Conservation (phyloP, 2,888 invertebrate species). For the Drosophila yooni region DNA sequence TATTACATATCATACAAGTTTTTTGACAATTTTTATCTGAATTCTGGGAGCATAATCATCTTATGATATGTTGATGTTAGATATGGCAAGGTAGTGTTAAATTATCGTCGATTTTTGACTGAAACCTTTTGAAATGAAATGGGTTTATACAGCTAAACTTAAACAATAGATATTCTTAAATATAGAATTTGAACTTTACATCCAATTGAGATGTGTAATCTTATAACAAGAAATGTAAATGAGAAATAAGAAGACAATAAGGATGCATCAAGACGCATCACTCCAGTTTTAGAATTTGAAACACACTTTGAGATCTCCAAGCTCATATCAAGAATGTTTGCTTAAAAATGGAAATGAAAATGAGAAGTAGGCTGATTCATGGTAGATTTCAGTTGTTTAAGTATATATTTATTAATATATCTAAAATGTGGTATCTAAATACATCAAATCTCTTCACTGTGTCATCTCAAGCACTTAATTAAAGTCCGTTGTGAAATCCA, state of each 20-base stretch:
- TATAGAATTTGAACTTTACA: neutral
- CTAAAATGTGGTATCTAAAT: neutral
- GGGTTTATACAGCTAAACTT: no score
- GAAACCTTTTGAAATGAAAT: neutral
- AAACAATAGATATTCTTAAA: neutral
- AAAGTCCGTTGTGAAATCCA: conserved; percentile 5
- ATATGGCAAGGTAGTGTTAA: neutral
- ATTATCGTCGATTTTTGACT: neutral
- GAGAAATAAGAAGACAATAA: neutral
- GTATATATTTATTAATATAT: neutral
- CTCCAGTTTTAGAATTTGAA: neutral
- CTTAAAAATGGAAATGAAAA: neutral
- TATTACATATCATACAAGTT: no score
- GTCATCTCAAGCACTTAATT: conserved; percentile 7
- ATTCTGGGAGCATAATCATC: no score
- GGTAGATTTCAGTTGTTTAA: neutral
- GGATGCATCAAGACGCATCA: neutral
- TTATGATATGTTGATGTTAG: no score
- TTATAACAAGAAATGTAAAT: neutral
- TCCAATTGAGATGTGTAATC: neutral
- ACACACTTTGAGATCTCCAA: neutral
- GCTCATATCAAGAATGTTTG: neutral
- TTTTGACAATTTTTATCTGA: no score
- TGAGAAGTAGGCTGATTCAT: neutral
- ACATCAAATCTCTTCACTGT: neutral